Conservation (phyloP, 53 echinoderm and acorn worm genomes). For the Apostichopus leukothele region DNA sequence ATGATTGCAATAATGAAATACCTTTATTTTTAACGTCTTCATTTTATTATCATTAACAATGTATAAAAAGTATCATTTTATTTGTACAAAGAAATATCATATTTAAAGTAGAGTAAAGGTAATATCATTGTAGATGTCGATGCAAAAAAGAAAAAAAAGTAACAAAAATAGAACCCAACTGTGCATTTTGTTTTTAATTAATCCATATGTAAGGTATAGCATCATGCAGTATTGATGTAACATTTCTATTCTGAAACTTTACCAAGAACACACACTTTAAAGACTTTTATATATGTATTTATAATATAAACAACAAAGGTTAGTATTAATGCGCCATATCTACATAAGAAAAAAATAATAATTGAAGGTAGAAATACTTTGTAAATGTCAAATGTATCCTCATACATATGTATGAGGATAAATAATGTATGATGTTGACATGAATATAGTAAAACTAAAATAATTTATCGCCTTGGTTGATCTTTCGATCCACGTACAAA, state of each 20-base stretch:
- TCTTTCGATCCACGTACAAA: neutral
- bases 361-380: neutral
- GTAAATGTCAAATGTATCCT: neutral
- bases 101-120: neutral
- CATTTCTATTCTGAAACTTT: neutral
- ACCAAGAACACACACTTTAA: neutral
- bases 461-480: neutral
- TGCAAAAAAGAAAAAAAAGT: neutral
- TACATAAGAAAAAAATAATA: neutral
- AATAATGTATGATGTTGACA: neutral
- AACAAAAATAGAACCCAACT: neutral
- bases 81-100: neutral
- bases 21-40: neutral
- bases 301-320: neutral
- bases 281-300: neutral
- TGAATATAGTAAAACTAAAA: neutral
- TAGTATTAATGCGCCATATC: neutral
- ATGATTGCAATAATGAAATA: neutral
- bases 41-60: neutral
- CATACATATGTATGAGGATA: neutral
- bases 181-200: neutral
- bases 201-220: too few species aligned
- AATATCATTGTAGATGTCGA: neutral
- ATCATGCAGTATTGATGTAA: neutral
- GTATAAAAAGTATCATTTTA: neutral